phyloP scores from a whole-genome alignment of 2,113 vertebrate species.

The Pomatostomus ruficeps region DNA sequence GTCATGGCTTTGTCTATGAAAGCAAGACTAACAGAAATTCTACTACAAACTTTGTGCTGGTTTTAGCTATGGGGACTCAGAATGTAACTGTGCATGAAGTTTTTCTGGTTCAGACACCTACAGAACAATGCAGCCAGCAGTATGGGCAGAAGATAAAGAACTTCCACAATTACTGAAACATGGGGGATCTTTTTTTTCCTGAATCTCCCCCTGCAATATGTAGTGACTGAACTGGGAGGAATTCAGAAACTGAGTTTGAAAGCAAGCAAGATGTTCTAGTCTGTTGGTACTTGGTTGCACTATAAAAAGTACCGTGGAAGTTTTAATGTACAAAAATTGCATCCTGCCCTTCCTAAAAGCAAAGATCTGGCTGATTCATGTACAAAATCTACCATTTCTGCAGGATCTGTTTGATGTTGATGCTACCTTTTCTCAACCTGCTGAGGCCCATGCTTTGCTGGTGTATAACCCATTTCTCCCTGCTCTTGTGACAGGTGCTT shows the following conservation, averaged over 20 bases:
- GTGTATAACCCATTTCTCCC: not conserved
- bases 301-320: not conserved
- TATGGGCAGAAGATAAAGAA: not conserved
- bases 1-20: not conserved
- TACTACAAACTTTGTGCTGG: not conserved
- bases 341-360: not conserved
- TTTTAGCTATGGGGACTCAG: not conserved
- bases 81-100: not conserved
- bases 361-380: not conserved
- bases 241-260: not conserved
- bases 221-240: not conserved
- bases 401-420: not conserved
- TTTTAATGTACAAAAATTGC: not conserved
- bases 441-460: not conserved
- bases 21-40: not conserved
- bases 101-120: not conserved
- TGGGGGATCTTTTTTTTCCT: not conserved
- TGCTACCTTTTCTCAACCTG: not conserved
- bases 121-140: not conserved
- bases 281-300: not conserved
- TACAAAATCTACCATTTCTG: not conserved
- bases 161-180: not conserved
- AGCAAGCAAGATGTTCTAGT: not conserved
- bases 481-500: slow-evolving; percentile 76
- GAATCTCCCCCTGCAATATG: not conserved